Conservation (phyloP, 1,140 invertebrate species). For the Leptinotarsa undecemlineata region DNA sequence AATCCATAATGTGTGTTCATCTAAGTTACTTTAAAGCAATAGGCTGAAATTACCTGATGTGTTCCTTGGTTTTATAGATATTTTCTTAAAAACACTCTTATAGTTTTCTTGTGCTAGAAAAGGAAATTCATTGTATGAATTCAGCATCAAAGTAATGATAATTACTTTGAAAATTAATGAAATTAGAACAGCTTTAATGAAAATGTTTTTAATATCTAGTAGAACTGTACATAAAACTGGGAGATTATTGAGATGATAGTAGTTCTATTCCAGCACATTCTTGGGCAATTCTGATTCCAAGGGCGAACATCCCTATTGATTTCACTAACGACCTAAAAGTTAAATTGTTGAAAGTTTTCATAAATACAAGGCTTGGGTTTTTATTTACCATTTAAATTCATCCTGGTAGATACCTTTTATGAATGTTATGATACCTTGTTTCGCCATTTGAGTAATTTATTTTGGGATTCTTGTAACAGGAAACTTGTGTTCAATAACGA, state of each 20-base stretch:
- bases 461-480: background rate
- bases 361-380: background rate
- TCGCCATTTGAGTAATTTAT: slow-evolving; percentile 37
- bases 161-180: no score
- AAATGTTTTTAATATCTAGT: background rate
- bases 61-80: no score
- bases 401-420: slow-evolving; percentile 59
- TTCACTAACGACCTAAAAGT: slow-evolving; percentile 69
- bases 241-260: slow-evolving; percentile 44
- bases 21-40: no score
- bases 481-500: background rate
- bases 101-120: no score
- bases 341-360: slow-evolving; percentile 18
- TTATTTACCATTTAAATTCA: slow-evolving; percentile 60
- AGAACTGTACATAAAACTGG: background rate
- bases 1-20: no score
- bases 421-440: slow-evolving; percentile 47
- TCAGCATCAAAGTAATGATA: no score
- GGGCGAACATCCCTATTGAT: slow-evolving; percentile 67
- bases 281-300: slow-evolving; percentile 69
- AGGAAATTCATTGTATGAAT: no score
- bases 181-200: no score
- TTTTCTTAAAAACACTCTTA: no score
- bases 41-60: no score
- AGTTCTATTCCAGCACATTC: slow-evolving; percentile 69